These are phyloP conservation scores for Peromyscus nudipes DNA, from an alignment of 2,797 vertebrate genomes.

Conservation along the genomic window DNA sequence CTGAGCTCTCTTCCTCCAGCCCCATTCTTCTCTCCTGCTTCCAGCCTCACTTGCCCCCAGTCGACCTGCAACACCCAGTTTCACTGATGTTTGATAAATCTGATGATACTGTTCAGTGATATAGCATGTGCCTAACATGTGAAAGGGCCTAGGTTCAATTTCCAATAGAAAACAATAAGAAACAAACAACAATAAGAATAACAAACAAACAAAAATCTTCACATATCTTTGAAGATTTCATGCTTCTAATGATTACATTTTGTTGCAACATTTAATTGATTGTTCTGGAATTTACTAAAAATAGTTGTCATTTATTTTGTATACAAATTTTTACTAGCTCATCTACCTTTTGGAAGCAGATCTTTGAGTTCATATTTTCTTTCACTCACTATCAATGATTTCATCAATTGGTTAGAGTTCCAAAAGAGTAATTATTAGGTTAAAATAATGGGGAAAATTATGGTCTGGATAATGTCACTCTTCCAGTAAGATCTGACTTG, in stretches of 20 bases:
- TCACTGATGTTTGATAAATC: background rate
- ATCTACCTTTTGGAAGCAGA: background rate
- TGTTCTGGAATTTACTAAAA: conserved; percentile 4
- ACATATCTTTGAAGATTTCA: background rate
- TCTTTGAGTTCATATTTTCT: background rate
- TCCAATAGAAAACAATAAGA: background rate
- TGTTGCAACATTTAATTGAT: background rate
- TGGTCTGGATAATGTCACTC: background rate
- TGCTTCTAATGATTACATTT: conserved; percentile 2
- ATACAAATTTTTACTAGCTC: background rate
- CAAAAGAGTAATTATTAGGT: background rate
- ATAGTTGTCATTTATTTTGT: background rate
- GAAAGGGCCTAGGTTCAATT: background rate
- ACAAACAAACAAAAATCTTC: background rate
- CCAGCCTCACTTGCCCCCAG: no score
- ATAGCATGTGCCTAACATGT: background rate
- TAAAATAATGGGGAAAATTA: background rate
- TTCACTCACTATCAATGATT: background rate
- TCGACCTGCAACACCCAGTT: background rate
- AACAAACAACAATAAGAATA: background rate
- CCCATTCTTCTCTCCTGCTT: background rate
- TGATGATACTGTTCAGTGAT: background rate
- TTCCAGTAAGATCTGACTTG: background rate
- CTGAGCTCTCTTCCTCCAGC: background rate
- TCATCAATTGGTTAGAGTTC: background rate